Base-by-base conservation (phyloP, 2,113 vertebrate species). In the Rhizomys pruinosus region DNA sequence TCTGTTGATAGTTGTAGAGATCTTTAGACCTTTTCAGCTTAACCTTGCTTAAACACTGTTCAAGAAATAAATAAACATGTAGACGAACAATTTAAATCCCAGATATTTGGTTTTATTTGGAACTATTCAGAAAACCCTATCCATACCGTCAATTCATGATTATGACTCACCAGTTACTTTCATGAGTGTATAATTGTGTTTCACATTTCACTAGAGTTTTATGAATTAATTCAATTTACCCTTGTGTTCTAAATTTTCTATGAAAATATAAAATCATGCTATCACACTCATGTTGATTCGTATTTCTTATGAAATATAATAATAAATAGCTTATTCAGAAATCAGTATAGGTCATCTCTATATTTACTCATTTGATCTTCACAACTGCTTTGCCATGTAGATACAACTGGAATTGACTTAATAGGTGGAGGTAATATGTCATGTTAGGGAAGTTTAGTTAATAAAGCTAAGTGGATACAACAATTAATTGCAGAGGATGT, bases 131-230 rank as follows among this genome's bases (percentile, higher is more conserved):
- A 77, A n/a, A 90, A 61, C 32, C n/a, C 34, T 89, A 76, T 17
- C 55, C 29, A 92, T 92, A 78, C 13, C 6, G 80, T 81, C 19
- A 63, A 11, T 84, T 82, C 71, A 79, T 74, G 29, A 84, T 76
- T 7, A 37, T 85, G 44, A 84, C 22, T 76, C 39, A 90, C 11
- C 29, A 22, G 52, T 94, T 91, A 22, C 72, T 79, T 66, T 82
- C 32, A 74, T 55, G 29, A 17, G 32, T 34, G 57, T 7, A 27
- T 23, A 77, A 68, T 85, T 20, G 57, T 69, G 2, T 55, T 93
- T 92, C 34, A 64, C 7, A 42, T 84, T 92, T 93, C n/a, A 90
- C 16, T 78, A 57, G 59, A 93, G 73, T 84, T 85, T 19, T 92
- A 16, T 80, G 44, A 85, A 57, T 86, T 90, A 61, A 79, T 84